Conservation (phyloP, 1,140 invertebrate species). For the Luehdorfia chinensis region DNA sequence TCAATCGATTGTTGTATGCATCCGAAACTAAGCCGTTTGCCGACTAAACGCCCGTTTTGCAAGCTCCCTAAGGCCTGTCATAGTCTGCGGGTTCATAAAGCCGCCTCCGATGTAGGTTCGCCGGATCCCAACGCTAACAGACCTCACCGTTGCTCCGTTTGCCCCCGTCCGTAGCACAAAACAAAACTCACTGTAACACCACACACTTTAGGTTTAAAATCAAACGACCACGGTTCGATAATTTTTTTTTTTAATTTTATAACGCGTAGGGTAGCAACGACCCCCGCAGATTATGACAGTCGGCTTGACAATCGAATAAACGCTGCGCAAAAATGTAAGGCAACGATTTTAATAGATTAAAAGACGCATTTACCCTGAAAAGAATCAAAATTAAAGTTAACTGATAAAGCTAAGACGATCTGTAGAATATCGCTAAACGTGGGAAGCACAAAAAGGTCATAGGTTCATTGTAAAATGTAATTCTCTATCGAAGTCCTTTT, state of each 20-base stretch:
- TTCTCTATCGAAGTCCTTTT: too few relatives aligned
- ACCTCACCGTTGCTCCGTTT: constrained; percentile 28
- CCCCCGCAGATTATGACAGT: constrained; percentile 69
- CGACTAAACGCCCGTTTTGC: constrained; percentile 23
- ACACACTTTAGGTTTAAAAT: constrained; percentile 11
- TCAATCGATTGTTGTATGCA: too few relatives aligned
- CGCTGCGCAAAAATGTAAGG: too few relatives aligned
- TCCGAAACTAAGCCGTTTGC: background rate
- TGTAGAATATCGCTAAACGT: too few relatives aligned
- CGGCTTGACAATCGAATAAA: constrained; percentile 21
- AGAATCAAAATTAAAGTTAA: too few relatives aligned
- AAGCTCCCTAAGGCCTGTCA: constrained; percentile 39
- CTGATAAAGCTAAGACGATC: too few relatives aligned
- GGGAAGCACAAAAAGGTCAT: too few relatives aligned
- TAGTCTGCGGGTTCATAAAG: constrained; percentile 38
- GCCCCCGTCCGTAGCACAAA: constrained; percentile 15
- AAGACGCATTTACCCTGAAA: too few relatives aligned
- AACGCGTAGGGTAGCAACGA: constrained; percentile 25
- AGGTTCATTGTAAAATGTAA: too few relatives aligned
- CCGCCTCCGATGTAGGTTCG: constrained; percentile 36
- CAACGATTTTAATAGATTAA: too few relatives aligned
- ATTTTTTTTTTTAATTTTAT: constrained; percentile 5
- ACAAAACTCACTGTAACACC: constrained; percentile 28
- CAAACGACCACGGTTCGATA: constrained; percentile 18
- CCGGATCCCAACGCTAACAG: constrained; percentile 12